Conservation (phyloP, 2,888 invertebrate species). For the Beris chalybata region DNA sequence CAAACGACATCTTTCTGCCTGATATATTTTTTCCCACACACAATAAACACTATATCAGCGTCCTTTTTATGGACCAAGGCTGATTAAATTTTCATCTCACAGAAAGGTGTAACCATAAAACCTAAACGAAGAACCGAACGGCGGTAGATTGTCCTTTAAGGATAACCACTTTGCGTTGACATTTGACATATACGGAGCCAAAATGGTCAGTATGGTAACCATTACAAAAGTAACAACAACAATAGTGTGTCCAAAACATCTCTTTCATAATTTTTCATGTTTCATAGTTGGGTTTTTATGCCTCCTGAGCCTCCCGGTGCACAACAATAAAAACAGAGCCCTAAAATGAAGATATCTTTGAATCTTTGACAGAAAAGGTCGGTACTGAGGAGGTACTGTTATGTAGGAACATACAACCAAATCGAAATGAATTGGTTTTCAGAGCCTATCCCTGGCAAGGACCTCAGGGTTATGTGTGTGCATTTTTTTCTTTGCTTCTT, state of each 20-base stretch:
- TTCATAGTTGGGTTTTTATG: conserved; percentile 8
- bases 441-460: conserved; percentile 33
- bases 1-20: neutral
- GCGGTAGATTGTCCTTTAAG: conserved; percentile 36
- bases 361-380: conserved; percentile 25
- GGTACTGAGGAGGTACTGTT: conserved; percentile 19
- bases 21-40: conserved; percentile 32
- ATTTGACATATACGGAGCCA: conserved; percentile 38
- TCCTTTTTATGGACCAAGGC: neutral
- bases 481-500: neutral
- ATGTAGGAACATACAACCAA: conserved; percentile 21
- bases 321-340: conserved; percentile 2
- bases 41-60: conserved; percentile 11
- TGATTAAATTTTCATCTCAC: conserved; percentile 39
- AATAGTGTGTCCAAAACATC: conserved; percentile 29
- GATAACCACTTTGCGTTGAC: conserved; percentile 37
- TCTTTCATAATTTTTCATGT: conserved; percentile 33
- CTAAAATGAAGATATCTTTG: conserved; percentile 22
- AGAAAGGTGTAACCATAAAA: conserved; percentile 33
- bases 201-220: conserved; percentile 29
- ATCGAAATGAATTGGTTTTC: conserved; percentile 31
- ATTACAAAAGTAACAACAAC: conserved; percentile 28
- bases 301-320: conserved; percentile 26
- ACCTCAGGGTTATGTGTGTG: conserved; percentile 22
- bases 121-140: conserved; percentile 25